Base-by-base conservation (phyloP, 1,140 invertebrate genomes). In the Drosophila leontia region DNA sequence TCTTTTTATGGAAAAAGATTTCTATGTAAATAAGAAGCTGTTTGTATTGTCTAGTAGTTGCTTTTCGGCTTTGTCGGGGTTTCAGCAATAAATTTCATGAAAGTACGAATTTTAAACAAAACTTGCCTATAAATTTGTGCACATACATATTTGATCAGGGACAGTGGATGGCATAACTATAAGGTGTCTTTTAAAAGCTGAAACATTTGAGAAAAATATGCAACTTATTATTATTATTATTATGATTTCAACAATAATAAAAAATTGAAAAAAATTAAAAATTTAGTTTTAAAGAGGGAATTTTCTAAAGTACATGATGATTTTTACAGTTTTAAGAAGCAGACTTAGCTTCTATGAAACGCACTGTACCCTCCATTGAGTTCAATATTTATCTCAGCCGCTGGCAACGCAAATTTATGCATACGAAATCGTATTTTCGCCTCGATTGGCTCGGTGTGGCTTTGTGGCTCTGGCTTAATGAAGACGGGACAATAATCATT, bases 401-500 rank as follows among this genome's bases (percentile, higher is more conserved):
- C 39, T 58, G 19, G 42, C 34, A 51, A 37, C 41, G 48, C 17
- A 63, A 82, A 88, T 86, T 87, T 86, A 86, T 88, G 76, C 84
- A 87, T 67, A 82, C 67, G 71, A 64, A 86, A 87, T 87, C 72
- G 61, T 68, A 77, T 77, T 77, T 77, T 77, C 55, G 75, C 74
- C 74, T 77, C 63, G 63, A 78, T 77, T 69, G 74, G 64, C 53
- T 41, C 53, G 51, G 58, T 56, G 60, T 56, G 59, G 60, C 72
- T 75, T 75, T 76, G 74, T 76, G 74, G 61, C 47, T 65, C 29
- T 56, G 47, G 32, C 57, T 71, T 88, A 83, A 83, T 88, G 77
- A 87, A 80, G 84, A 78, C 77, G 80, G 76, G 72, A 79, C 74
- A 87, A 87, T 88, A 87, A 87, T 87, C 69, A 84, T 75, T 88